Conservation (phyloP, 2,113 vertebrate species). For the Eonycteris spelaea region DNA sequence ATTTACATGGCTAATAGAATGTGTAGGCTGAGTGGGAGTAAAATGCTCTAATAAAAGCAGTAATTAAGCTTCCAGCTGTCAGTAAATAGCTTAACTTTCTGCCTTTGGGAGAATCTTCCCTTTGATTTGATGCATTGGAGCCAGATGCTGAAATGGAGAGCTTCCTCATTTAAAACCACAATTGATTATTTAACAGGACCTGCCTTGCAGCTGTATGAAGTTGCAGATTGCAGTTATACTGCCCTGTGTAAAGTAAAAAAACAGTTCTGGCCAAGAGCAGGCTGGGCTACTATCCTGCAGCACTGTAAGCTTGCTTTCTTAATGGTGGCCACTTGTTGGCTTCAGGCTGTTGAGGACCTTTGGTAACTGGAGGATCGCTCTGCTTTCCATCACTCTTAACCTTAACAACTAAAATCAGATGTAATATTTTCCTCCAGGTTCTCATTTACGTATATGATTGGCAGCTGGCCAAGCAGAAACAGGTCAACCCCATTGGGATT, state of each 20-base stretch:
- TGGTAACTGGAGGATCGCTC: neutral
- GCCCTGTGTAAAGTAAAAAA: neutral
- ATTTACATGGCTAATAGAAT: conserved; percentile 44
- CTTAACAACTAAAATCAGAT: neutral
- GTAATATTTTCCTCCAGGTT: neutral
- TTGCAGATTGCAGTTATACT: neutral
- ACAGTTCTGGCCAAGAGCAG: accelerated
- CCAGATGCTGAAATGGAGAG: conserved; percentile 42
- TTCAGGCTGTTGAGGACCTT: neutral
- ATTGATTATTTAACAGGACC: neutral
- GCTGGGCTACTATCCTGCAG: neutral
- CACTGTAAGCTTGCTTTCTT: neutral
- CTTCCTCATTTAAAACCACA: conserved; percentile 14
- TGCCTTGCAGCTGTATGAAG: neutral
- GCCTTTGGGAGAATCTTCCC: conserved; percentile 35
- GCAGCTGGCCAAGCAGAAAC: conserved; percentile 57
- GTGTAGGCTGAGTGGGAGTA: conserved; percentile 47
- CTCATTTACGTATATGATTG: neutral
- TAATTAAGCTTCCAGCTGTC: conserved; percentile 55
- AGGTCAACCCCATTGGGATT: conserved; percentile 36
- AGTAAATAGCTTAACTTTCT: conserved; percentile 44
- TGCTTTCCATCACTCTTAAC: neutral
- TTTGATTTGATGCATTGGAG: conserved; percentile 24
- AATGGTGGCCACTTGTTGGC: accelerated
- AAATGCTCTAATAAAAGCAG: conserved; percentile 42